These are phyloP conservation scores for Pelecanoides urinatrix DNA, from an alignment of 2,113 vertebrate species.

Conservation along the genomic window DNA sequence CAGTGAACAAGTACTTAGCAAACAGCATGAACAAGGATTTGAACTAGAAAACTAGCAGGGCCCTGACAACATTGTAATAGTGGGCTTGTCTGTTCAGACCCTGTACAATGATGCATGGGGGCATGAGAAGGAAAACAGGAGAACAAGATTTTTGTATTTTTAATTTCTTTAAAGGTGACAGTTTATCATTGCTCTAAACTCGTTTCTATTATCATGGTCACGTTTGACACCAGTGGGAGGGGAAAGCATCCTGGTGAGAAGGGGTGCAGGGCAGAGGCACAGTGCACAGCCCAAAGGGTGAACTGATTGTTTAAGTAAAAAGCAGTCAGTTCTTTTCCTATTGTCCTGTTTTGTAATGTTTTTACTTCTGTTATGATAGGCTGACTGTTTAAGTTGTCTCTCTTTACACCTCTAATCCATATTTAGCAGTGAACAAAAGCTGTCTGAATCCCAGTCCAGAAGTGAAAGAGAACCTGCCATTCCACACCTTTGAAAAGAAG, in stretches of 20 bases:
- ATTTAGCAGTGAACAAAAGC: neutral
- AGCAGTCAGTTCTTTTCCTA: neutral
- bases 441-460: neutral
- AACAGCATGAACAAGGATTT: conserved; percentile 99
- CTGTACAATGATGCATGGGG: conserved; percentile 82
- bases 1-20: conserved; percentile 97
- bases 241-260: neutral
- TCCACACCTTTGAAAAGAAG: neutral
- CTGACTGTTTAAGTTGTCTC: neutral
- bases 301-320: neutral
- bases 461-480: neutral
- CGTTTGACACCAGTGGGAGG: neutral
- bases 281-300: neutral
- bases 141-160: neutral
- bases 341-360: neutral
- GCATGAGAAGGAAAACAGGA: conserved; percentile 50
- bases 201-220: accelerated
- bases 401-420: neutral
- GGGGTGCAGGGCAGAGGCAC: neutral
- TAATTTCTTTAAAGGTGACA: neutral
- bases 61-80: conserved; percentile 90
- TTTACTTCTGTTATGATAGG: neutral
- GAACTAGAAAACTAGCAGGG: conserved; percentile 95
- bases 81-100: conserved; percentile 82
- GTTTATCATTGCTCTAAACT: neutral